A percentile compares a stretch with the other conserved stretches of the same genome.
phyloP scores from a whole-genome alignment of 1,140 invertebrate genomes.

The Heterodera carotae region DNA sequence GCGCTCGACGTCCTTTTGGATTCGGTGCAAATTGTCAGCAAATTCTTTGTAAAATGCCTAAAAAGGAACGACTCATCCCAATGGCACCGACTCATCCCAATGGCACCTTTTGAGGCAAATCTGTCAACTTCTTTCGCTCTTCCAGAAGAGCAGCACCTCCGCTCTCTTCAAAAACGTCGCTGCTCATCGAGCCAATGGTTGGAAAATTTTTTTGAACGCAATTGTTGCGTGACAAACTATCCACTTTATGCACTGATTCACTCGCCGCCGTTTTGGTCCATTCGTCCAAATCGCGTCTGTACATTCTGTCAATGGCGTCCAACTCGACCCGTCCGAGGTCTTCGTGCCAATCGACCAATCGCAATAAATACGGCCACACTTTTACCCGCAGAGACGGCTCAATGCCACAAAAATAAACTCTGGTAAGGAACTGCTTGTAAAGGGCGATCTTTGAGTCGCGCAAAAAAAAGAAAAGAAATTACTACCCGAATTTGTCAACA shows the following conservation, averaged over 20 bases:
- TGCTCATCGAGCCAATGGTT: conserved; percentile 48
- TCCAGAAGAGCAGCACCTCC: neutral
- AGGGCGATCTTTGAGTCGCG: conserved; percentile 55
- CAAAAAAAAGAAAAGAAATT: conserved; percentile 21
- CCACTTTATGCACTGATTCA: conserved; percentile 68
- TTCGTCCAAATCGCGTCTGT: conserved; percentile 78
- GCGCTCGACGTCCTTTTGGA: conserved; percentile 66
- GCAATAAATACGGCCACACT: conserved; percentile 79
- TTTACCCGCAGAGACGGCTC: conserved; percentile 75
- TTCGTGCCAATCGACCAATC: conserved; percentile 77
- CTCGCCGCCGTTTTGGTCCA: conserved; percentile 91
- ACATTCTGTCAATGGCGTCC: conserved; percentile 74
- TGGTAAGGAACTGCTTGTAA: conserved; percentile 75
- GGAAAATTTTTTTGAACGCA: no score
- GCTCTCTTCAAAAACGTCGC: conserved; percentile 61
- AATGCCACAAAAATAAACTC: conserved; percentile 85
- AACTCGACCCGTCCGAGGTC: conserved; percentile 72
- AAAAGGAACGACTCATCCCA: neutral
- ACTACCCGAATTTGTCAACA: neutral
- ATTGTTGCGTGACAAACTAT: conserved; percentile 16
- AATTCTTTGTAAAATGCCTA: conserved; percentile 20
- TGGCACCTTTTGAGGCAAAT: neutral
- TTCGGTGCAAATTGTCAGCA: conserved; percentile 17
- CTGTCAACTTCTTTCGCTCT: conserved; percentile 3
- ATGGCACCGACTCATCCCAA: neutral